Evolutionary conservation across 2,113 vertebrate genomes (phyloP).

Genomic region (Pollachius pollachius): DNA sequence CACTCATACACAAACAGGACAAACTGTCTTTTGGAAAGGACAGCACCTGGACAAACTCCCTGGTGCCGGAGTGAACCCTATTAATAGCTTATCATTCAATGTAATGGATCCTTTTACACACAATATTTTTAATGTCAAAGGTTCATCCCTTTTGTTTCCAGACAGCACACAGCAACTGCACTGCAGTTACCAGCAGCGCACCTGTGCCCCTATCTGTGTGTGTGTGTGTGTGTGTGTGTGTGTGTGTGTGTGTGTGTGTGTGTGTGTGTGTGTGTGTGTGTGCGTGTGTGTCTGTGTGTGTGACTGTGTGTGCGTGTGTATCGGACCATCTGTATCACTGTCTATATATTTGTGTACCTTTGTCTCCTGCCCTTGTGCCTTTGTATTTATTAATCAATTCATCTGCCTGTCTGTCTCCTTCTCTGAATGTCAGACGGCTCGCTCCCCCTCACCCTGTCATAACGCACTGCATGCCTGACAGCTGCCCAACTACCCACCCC

Average conservation of each 20-base stretch:
- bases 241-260: slow-evolving; percentile 20
- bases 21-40: slow-evolving; percentile 52
- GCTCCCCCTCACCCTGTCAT: slow-evolving; percentile 39
- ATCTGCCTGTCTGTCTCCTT: slow-evolving; percentile 24
- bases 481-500: slow-evolving; percentile 12
- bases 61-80: slow-evolving; percentile 43
- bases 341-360: slow-evolving; percentile 25
- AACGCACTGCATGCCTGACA: slow-evolving; percentile 47
- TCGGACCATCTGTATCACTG: slow-evolving; percentile 5
- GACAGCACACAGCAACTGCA: slow-evolving; percentile 35
- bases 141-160: slow-evolving; percentile 56
- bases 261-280: slow-evolving; percentile 7
- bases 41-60: slow-evolving; percentile 78
- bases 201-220: slow-evolving; percentile 35
- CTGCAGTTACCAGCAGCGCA: slow-evolving; percentile 43
- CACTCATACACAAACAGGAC: slow-evolving; percentile 11
- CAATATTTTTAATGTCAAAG: slow-evolving; percentile 40
- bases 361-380: slow-evolving; percentile 8
- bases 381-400: slow-evolving; percentile 36
- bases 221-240: not conserved
- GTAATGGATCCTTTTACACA: slow-evolving; percentile 57
- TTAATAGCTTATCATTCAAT: slow-evolving; percentile 72
- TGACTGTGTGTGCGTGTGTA: not conserved
- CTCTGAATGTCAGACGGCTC: slow-evolving; percentile 16
- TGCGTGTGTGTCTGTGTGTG: slow-evolving; percentile 16